A percentile compares a stretch with the other conserved stretches of the same genome.
Conservation (phyloP, 2,113 vertebrate species). For the Corythornis madagascariensis region DNA sequence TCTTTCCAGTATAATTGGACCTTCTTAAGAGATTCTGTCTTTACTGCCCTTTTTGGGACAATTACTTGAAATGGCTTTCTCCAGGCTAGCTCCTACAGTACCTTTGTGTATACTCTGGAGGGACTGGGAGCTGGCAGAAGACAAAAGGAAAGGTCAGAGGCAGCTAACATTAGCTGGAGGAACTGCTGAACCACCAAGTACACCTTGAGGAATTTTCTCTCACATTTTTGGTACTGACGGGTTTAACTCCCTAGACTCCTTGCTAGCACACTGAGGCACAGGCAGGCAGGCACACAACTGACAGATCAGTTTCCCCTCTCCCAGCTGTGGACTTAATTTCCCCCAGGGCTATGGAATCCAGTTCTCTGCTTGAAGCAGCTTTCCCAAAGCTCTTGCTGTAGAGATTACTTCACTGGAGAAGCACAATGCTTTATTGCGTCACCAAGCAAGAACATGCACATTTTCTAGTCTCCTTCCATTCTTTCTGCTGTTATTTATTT, state of each 20-base stretch:
- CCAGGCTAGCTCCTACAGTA: not conserved
- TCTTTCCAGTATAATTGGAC: not conserved
- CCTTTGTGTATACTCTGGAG: not conserved
- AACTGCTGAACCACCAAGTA: not conserved
- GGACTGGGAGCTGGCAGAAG: not conserved
- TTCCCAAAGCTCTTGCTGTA: not conserved
- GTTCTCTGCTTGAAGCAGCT: not conserved
- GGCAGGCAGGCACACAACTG: not conserved
- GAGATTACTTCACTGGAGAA: not conserved
- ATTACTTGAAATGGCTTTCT: not conserved
- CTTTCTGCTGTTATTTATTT: not conserved
- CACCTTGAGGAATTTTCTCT: not conserved
- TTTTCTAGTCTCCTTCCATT: not conserved
- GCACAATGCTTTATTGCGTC: not conserved
- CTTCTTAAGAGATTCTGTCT: not conserved
- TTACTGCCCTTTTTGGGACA: not conserved
- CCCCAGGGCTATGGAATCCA: not conserved
- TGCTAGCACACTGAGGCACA: accelerated
- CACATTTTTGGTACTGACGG: not conserved
- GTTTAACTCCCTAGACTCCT: not conserved
- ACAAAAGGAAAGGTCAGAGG: not conserved
- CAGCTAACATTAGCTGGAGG: not conserved
- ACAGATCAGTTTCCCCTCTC: not conserved
- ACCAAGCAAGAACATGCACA: not conserved
- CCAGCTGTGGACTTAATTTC: not conserved